Conservation (phyloP, 2,797 vertebrate species). For the Phalloptychus januarius region DNA sequence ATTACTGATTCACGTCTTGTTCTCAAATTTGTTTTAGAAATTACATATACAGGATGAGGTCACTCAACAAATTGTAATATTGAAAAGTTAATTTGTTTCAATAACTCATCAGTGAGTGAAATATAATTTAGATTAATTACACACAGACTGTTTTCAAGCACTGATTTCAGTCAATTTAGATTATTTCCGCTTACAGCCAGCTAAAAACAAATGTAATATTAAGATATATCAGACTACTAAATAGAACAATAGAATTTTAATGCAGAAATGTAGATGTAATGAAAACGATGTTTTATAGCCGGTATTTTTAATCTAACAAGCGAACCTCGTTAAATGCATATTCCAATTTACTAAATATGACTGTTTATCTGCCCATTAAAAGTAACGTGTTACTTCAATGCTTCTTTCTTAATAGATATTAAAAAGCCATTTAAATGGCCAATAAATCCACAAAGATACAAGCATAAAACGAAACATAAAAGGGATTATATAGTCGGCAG, state of each 20-base stretch:
- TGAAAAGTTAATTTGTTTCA: not conserved
- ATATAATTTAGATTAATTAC: not conserved
- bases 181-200: not conserved
- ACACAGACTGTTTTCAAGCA: not conserved
- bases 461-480: constrained; percentile 33
- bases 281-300: not conserved
- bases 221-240: not conserved
- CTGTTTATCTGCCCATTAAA: constrained; percentile 16
- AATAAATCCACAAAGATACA: constrained; percentile 20
- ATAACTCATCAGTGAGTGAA: not conserved
- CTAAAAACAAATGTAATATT: not conserved
- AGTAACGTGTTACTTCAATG: constrained; percentile 21
- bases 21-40: constrained; percentile 20
- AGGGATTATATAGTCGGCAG: constrained; percentile 20
- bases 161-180: not conserved
- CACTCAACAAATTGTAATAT: not conserved
- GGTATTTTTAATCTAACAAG: not conserved
- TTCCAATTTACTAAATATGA: not conserved
- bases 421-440: constrained; percentile 19
- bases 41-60: constrained; percentile 11
- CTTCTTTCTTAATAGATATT: constrained; percentile 13
- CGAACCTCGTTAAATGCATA: not conserved
- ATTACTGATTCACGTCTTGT: constrained; percentile 36
- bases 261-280: not conserved
- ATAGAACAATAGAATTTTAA: not conserved